Conservation (phyloP, 1,140 invertebrate species). For the Euura saliciscinereae region DNA sequence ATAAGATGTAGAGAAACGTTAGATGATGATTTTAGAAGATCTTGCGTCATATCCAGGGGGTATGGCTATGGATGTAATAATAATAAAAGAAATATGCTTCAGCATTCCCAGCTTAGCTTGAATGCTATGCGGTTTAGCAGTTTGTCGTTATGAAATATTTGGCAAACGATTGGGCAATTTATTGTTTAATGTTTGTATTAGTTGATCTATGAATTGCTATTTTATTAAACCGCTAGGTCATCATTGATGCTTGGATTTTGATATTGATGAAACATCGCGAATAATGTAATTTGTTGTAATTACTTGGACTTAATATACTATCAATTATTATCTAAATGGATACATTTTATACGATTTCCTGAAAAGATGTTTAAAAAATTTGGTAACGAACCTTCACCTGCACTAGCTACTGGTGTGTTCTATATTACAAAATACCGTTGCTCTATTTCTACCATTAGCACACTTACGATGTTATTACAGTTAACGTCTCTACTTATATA, state of each 20-base stretch:
- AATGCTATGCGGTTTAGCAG: background rate
- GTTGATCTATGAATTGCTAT: background rate
- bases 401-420: background rate
- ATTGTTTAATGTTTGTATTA: background rate
- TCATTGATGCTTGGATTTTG: background rate
- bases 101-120: constrained; percentile 10
- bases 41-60: background rate
- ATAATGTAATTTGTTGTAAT: background rate
- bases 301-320: background rate
- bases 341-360: background rate
- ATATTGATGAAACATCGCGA: background rate
- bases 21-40: background rate
- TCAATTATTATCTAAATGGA: background rate
- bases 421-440: background rate
- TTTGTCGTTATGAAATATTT: background rate
- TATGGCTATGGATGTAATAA: background rate
- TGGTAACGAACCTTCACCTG: background rate
- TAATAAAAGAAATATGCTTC: constrained; percentile 6
- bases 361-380: background rate
- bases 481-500: background rate
- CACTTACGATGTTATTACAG: background rate
- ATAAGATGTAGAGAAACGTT: background rate
- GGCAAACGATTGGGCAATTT: background rate
- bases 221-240: background rate
- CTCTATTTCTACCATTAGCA: background rate